Percentiles rank a stretch among this genome's conserved stretches.
These are phyloP conservation scores for Tenualosa thibaudeaui DNA, from an alignment of 2,797 vertebrate species.

Conservation along the genomic window DNA sequence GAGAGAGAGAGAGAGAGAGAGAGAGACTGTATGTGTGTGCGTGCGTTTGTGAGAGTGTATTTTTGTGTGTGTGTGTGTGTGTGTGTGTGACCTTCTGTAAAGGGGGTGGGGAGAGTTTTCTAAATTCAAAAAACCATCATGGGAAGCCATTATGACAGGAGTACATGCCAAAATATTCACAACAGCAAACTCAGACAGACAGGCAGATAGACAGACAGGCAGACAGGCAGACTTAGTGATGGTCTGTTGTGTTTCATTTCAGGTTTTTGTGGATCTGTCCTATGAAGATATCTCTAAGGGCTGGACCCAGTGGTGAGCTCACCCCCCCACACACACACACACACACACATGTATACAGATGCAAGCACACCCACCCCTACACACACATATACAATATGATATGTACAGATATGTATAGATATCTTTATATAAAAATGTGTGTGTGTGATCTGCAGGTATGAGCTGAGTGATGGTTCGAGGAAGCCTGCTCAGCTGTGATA, in stretches of 20 bases:
- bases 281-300: slow-evolving; percentile 86
- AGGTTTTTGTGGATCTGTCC: slow-evolving; percentile 86
- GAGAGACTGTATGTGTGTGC: too few relatives aligned
- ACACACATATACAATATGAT: background rate
- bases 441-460: slow-evolving; percentile 77
- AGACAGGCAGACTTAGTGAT: too few relatives aligned
- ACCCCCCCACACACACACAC: background rate
- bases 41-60: too few relatives aligned
- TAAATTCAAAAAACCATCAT: too few relatives aligned
- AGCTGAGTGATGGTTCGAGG: slow-evolving; percentile 84
- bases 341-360: background rate
- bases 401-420: too few relatives aligned
- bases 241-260: slow-evolving; percentile 26
- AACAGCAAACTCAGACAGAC: too few relatives aligned
- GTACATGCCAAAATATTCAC: too few relatives aligned
- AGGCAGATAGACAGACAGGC: too few relatives aligned
- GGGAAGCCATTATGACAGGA: too few relatives aligned
- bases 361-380: background rate
- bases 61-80: background rate
- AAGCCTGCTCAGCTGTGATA: slow-evolving; percentile 67
- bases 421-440: background rate
- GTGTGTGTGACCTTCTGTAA: background rate
- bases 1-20: too few relatives aligned
- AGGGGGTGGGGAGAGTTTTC: too few relatives aligned
- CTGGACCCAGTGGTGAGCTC: slow-evolving; percentile 89